Conservation (phyloP, 2,113 vertebrate genomes). For the Ptilorrhoa leucosticta region DNA sequence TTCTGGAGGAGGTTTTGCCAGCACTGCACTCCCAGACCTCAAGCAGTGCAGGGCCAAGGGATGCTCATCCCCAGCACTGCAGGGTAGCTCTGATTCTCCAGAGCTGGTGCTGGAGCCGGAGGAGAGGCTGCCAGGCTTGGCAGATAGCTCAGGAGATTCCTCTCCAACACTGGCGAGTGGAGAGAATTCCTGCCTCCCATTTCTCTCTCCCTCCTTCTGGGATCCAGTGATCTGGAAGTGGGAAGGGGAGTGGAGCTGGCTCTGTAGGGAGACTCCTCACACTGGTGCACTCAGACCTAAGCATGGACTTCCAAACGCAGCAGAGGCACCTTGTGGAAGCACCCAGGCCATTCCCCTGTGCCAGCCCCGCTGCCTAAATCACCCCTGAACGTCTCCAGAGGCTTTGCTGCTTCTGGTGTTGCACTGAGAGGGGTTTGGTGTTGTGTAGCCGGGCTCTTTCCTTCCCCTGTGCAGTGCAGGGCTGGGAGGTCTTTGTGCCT, state of each 20-base stretch:
- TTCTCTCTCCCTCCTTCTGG: background rate
- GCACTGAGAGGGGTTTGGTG: background rate
- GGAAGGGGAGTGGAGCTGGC: background rate
- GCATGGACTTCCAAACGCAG: rapidly evolving
- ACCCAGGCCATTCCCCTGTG: background rate
- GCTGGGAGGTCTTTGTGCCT: background rate
- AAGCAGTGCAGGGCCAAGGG: background rate
- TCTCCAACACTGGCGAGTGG: background rate
- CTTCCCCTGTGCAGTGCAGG: background rate
- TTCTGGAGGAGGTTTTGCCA: background rate
- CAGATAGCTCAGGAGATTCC: background rate
- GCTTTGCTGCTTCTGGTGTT: background rate
- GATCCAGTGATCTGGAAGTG: background rate
- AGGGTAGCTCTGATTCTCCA: background rate
- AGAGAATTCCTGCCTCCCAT: background rate
- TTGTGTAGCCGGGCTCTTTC: background rate
- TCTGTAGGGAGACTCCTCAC: background rate
- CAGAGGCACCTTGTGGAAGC: background rate
- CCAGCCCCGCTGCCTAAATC: rapidly evolving
- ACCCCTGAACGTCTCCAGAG: background rate
- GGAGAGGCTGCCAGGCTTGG: background rate
- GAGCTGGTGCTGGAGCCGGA: background rate
- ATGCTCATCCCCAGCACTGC: background rate
- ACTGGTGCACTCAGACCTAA: background rate
- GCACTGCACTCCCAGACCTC: background rate